phyloP scores from a whole-genome alignment of 2,888 invertebrate genomes.

The Perizoma affinitatum region DNA sequence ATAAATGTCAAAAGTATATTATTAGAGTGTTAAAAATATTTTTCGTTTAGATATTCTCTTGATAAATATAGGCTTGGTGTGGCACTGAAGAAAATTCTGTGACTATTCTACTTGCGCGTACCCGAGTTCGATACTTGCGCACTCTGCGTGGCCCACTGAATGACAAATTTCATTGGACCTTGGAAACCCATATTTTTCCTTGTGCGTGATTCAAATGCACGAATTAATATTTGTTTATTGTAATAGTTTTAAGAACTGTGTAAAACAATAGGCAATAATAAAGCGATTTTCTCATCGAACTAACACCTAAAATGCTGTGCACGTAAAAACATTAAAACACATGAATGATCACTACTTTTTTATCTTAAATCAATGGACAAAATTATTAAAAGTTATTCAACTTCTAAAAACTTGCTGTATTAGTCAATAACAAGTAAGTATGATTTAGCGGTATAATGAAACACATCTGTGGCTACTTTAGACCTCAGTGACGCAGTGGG shows the following conservation, averaged over 20 bases:
- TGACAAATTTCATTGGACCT: slow-evolving; percentile 81
- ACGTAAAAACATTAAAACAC: slow-evolving; percentile 11
- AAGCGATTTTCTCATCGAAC: slow-evolving; percentile 11
- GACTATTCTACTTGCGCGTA: slow-evolving; percentile 62
- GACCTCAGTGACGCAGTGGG: too few relatives aligned
- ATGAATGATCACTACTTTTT: too few relatives aligned
- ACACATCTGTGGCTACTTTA: too few relatives aligned
- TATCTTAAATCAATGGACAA: too few relatives aligned
- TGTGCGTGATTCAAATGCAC: slow-evolving; percentile 75
- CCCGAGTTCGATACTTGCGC: slow-evolving; percentile 47
- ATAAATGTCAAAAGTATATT: too few relatives aligned
- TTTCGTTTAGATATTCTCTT: too few relatives aligned
- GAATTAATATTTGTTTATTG: slow-evolving; percentile 40
- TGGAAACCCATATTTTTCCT: slow-evolving; percentile 75
- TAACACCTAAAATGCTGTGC: slow-evolving; percentile 9
- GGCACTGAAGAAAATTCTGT: slow-evolving; percentile 70
- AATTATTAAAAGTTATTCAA: too few relatives aligned
- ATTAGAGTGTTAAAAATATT: too few relatives aligned
- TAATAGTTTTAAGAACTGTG: slow-evolving; percentile 23
- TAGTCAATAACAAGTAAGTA: too few relatives aligned
- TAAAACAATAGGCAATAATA: slow-evolving; percentile 28
- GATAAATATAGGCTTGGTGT: slow-evolving; percentile 50
- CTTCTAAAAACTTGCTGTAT: too few relatives aligned
- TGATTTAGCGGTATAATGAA: too few relatives aligned
- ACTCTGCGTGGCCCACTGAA: slow-evolving; percentile 59